Evolutionary conservation across 2,797 vertebrate species (phyloP).

Genomic region (Silurus lanzhouensis): DNA sequence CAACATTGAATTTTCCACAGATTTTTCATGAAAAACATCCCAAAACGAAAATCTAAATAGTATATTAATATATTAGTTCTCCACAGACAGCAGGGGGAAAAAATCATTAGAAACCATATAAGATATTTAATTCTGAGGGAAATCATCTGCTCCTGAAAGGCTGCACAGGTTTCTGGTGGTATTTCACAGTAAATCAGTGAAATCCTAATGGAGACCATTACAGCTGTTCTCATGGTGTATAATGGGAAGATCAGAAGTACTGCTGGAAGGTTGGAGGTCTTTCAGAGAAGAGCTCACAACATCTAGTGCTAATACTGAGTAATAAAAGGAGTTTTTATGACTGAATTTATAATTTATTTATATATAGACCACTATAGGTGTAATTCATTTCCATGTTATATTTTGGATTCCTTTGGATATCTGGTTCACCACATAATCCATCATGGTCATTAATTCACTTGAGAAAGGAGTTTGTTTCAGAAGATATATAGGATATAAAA

Average conservation of each 20-base stretch:
- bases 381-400: neutral
- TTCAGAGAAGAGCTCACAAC: neutral
- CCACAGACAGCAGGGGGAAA: neutral
- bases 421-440: neutral
- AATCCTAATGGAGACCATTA: neutral
- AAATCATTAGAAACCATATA: neutral
- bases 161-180: neutral
- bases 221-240: neutral
- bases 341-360: neutral
- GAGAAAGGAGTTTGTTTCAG: neutral
- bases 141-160: neutral
- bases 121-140: neutral
- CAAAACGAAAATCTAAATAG: neutral
- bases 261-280: neutral
- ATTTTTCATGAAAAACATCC: neutral
- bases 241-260: neutral
- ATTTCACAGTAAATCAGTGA: neutral
- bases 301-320: neutral
- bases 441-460: neutral
- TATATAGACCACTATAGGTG: neutral
- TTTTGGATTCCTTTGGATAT: neutral
- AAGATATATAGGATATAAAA: neutral
- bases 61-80: neutral
- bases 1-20: neutral
- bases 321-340: neutral